A percentile compares a stretch with the other conserved stretches of the same genome.
Conservation (phyloP, 1,140 invertebrate species). For the Drosophila paulistorum region DNA sequence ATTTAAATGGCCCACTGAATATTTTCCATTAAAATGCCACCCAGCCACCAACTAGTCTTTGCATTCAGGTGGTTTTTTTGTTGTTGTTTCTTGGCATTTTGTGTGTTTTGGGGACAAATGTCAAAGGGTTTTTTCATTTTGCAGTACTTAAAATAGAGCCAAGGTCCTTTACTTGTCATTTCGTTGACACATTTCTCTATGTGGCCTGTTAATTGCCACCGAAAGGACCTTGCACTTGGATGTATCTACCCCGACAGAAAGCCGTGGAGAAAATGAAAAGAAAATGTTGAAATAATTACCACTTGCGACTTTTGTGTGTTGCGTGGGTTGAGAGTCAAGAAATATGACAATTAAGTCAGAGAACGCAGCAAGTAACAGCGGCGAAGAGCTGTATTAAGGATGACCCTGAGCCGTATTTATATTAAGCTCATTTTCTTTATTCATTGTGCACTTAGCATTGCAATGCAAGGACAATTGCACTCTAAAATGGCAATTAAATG, state of each 20-base stretch:
- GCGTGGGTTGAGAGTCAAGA: not conserved
- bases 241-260: not conserved
- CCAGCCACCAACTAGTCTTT: not conserved
- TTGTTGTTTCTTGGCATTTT: not conserved
- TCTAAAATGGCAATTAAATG: not conserved
- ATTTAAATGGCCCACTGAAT: slow-evolving; percentile 9
- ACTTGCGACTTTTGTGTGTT: not conserved
- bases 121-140: slow-evolving; percentile 4
- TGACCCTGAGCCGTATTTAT: slow-evolving; percentile 2
- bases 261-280: not conserved
- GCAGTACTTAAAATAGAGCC: slow-evolving; percentile 5
- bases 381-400: not conserved
- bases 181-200: slow-evolving; percentile 9
- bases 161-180: slow-evolving; percentile 9
- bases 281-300: slow-evolving; percentile 13
- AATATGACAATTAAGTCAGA: slow-evolving; percentile 3
- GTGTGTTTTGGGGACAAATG: not conserved
- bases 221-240: slow-evolving; percentile 5
- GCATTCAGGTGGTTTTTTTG: not conserved
- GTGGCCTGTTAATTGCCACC: slow-evolving; percentile 10
- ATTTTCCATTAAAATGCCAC: slow-evolving; percentile 7
- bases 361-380: not conserved
- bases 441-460: too few species aligned
- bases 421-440: slow-evolving; percentile 1
- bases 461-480: slow-evolving; percentile 1